Evolutionary conservation across 2,797 vertebrate species (phyloP), one percentile per base, ranked within the genome.

Genomic region (Rhyacichthys aspro): DNA sequence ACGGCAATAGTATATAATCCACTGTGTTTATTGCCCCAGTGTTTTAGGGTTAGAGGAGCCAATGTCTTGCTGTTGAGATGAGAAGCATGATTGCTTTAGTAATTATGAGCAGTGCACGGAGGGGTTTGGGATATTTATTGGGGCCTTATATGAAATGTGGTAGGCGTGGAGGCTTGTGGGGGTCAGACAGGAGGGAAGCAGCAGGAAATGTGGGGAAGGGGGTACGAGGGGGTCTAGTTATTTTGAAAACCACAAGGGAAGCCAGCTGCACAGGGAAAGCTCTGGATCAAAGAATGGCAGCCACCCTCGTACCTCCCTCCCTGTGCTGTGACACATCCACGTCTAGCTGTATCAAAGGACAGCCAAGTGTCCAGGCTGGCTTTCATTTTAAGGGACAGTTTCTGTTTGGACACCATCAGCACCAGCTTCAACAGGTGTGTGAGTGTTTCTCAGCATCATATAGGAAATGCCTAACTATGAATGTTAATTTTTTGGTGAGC

Each of bases 211-310:
- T 67, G 39, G 61, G 76, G 65, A 74, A 67, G 62, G 67, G 72
- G 50, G 78, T 83, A 79, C 34, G 41, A 73, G 76, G 63, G 81
- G 81, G 63, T 81, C 78, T 83, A 78, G 81, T 85, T 86, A 91
- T 90, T 87, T 88, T 87, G 72, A 75, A 88, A 92, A 63, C 88
- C 77, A 74, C 76, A 87, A 84, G 89, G 86, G 90, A 93, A 83
- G 63, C 79, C 81, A 85, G 85, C 84, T 93, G 70, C 64, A 84
- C 72, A 71, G 81, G 64, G 84, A 90, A 86, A 73, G 86, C 67
- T 75, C 78, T 75, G 78, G 77, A 90, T 86, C 85, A 86, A 90
- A 91, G 88, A 89, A 59, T 65, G 18, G 47, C 68, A 83, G 55
- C 72, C 63, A 76, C 79, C 60, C 76, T 75, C 42, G 33, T 62